A percentile compares a stretch with the other conserved stretches of the same genome.
Conservation (phyloP, 2,797 vertebrate genomes). For the Leptodactylus fallax region DNA sequence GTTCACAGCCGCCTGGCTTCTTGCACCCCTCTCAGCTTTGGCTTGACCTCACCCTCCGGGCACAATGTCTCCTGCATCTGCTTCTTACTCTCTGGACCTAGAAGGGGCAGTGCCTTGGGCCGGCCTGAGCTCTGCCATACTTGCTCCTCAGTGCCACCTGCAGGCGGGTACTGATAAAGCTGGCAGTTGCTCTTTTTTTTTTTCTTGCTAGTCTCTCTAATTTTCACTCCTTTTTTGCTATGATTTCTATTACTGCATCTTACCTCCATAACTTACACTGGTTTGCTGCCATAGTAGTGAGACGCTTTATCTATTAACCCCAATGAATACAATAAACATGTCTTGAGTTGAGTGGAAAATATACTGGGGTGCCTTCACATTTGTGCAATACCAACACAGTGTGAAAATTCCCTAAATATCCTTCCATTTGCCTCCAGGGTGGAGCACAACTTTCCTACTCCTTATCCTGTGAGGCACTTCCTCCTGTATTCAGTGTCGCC, state of each 20-base stretch:
- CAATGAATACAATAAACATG: too few relatives aligned
- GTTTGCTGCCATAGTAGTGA: background rate
- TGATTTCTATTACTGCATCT: background rate
- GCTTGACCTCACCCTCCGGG: background rate
- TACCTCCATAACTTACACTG: background rate
- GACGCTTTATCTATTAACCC: too few relatives aligned
- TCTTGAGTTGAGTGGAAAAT: too few relatives aligned
- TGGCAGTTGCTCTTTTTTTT: background rate
- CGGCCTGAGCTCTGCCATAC: slow-evolving; percentile 65
- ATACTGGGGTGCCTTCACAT: too few relatives aligned
- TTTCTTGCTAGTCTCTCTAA: slow-evolving; percentile 54
- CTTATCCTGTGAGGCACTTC: too few relatives aligned
- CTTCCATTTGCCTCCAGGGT: too few relatives aligned
- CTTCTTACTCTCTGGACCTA: slow-evolving; percentile 14
- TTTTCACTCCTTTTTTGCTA: slow-evolving; percentile 63
- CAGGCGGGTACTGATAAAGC: background rate
- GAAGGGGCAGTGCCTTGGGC: background rate
- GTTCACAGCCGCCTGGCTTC: slow-evolving; percentile 36
- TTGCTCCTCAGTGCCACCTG: slow-evolving; percentile 67
- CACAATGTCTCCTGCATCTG: slow-evolving; percentile 26
- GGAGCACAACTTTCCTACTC: too few relatives aligned
- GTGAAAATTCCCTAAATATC: too few relatives aligned
- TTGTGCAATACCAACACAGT: too few relatives aligned
- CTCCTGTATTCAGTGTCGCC: too few relatives aligned
- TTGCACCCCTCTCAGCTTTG: slow-evolving; percentile 27